phyloP scores from a whole-genome alignment of 1,140 invertebrate genomes.

The Pseudomyrmex sp. region DNA sequence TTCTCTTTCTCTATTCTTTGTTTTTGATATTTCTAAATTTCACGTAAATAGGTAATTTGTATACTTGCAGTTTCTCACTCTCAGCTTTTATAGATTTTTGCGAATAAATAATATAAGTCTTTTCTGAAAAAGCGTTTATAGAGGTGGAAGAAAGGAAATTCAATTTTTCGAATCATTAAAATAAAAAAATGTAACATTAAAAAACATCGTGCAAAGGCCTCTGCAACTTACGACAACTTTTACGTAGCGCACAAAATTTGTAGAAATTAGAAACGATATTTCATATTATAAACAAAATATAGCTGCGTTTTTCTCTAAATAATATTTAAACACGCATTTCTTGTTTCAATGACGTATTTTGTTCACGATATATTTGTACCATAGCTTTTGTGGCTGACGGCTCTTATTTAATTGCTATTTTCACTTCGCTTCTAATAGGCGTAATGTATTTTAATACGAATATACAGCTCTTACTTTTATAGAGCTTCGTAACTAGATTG shows the following conservation, averaged over 20 bases:
- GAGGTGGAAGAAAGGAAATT: too few relatives aligned
- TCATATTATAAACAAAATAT: constrained; percentile 26
- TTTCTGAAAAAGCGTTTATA: not conserved
- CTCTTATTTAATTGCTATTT: constrained; percentile 69
- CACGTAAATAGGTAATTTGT: constrained; percentile 5
- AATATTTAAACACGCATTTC: constrained; percentile 20
- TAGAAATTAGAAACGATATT: constrained; percentile 10
- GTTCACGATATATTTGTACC: constrained; percentile 51
- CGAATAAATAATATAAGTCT: not conserved
- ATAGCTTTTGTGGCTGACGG: constrained; percentile 72
- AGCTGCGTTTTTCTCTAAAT: not conserved
- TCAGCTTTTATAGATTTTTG: constrained; percentile 36
- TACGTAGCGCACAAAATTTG: not conserved
- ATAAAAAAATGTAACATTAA: not conserved
- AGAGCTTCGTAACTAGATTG: constrained; percentile 48
- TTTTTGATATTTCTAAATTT: constrained; percentile 16
- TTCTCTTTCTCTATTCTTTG: too few relatives aligned
- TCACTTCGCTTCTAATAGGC: constrained; percentile 69
- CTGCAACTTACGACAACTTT: not conserved
- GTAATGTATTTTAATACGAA: constrained; percentile 48
- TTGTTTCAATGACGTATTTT: constrained; percentile 41
- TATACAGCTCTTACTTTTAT: constrained; percentile 39
- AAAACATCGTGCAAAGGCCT: not conserved
- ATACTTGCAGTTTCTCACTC: constrained; percentile 62
- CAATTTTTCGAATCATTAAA: too few relatives aligned